Evolutionary conservation across 2,888 invertebrate species (phyloP).

Genomic region (Muschampia plurimacula): DNA sequence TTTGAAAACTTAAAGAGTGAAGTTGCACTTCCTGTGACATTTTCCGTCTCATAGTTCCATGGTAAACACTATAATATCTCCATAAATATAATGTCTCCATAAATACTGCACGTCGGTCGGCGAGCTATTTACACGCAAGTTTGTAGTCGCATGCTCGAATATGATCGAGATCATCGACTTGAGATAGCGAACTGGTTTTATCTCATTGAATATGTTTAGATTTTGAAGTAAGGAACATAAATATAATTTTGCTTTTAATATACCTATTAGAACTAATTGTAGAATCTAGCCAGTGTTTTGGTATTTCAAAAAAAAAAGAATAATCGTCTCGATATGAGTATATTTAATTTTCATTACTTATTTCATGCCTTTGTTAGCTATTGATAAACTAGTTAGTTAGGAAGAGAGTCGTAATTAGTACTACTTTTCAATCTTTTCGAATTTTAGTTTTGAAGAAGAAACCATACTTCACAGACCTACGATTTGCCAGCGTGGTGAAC

Average conservation of each 20-base stretch:
- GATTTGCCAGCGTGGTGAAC: no score
- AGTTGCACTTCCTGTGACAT: neutral
- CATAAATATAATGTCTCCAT: slow-evolving; percentile 28
- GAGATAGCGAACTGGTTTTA: slow-evolving; percentile 11
- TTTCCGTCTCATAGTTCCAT: neutral
- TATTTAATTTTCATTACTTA: no score
- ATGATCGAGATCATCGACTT: slow-evolving; percentile 16
- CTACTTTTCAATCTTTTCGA: no score
- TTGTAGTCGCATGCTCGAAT: slow-evolving; percentile 14
- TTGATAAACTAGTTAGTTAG: no score
- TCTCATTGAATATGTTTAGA: neutral
- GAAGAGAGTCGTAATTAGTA: no score
- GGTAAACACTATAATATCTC: slow-evolving; percentile 19
- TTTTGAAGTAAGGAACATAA: neutral
- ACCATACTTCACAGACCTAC: no score
- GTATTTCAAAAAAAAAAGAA: no score
- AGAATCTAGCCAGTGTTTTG: no score
- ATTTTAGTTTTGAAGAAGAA: no score
- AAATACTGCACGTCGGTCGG: slow-evolving; percentile 11
- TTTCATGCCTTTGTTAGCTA: no score
- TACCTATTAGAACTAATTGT: no score
- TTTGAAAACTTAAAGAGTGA: neutral
- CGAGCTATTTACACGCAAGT: slow-evolving; percentile 31
- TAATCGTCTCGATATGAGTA: no score
- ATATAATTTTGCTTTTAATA: neutral